Base-by-base conservation (phyloP, 1,140 invertebrate genomes). In the Tetragnatha versicolor region DNA sequence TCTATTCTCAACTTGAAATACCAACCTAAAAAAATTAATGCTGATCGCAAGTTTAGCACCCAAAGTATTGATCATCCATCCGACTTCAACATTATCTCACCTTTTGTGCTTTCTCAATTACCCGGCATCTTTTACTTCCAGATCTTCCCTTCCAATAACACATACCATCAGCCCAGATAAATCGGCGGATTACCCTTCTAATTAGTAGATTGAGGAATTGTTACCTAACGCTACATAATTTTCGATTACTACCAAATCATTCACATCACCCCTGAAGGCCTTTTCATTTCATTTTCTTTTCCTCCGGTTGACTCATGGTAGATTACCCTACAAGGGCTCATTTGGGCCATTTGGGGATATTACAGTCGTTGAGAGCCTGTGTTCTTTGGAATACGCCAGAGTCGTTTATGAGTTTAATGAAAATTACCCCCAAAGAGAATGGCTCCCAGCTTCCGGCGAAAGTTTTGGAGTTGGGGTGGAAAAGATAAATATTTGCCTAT, bases 151-250 rank as follows among this genome's bases (percentile, higher is more conserved):
- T 65, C 61, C 37, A 47, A 7, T 70, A 70, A 70, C 55, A 22
- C 51, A 70, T 35, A 53, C 31, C 29, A 4, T 53, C 20, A 37
- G 27, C 51, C 29, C 20, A 37, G 42, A 63, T 75, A 63, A 61
- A 75, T 49, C 42, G 42, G 39, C 27, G 27, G 20, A 29, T 22
- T 25, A 25, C 35, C 35, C 0, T 31, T 9, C 42, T 75, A 75
- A 75, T 75, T 75, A 75, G 72, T 49, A 75, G 58, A 49, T 73
- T 73, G 53, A 73, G 33, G 35, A 55, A 61, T 75, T 72, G 35
- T 39, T 58, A 51, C 69, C 22, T 75, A 75, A 63, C 10, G 72
- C 55, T 51, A 75, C 72, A 66, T 77, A 66, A 77, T 77, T 66
- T 66, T 66, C 61, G 60, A 76, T 76, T 76, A 37, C 29, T n/a